Evolutionary conservation across 2,888 invertebrate genomes (phyloP).

Genomic region (Druceiella hillmani): DNA sequence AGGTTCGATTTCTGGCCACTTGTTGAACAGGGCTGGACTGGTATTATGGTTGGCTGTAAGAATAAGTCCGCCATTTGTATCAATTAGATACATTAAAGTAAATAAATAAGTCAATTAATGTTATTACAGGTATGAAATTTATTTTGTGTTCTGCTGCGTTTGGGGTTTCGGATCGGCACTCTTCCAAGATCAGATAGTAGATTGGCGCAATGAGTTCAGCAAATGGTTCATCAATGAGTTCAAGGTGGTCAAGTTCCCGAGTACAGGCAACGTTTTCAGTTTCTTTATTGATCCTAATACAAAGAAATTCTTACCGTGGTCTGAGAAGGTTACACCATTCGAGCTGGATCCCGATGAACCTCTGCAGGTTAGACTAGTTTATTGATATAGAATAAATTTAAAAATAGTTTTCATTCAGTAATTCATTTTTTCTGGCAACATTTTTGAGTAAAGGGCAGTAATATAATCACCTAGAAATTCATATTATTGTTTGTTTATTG

Average conservation of each 20-base stretch:
- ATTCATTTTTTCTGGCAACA: no score
- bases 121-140: conserved; percentile 69
- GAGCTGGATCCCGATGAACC: conserved; percentile 85
- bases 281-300: conserved; percentile 84
- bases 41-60: no score
- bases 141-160: conserved; percentile 84
- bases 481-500: no score
- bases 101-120: no score
- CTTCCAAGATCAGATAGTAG: conserved; percentile 86
- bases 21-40: no score
- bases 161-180: conserved; percentile 94
- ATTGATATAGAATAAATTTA: not conserved
- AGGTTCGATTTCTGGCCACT: no score
- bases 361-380: conserved; percentile 60
- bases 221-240: conserved; percentile 95
- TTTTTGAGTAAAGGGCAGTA: no score
- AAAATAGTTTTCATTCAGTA: no score
- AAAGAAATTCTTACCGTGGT: conserved; percentile 84
- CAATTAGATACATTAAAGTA: no score
- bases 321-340: conserved; percentile 70
- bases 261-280: conserved; percentile 77
- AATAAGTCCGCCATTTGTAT: no score
- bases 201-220: conserved; percentile 90
- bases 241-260: conserved; percentile 84
- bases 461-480: no score